Percentiles rank a stretch among this genome's conserved stretches.
Conservation (phyloP, 2,888 invertebrate genomes). For the Caenorhabditis panamensis region DNA sequence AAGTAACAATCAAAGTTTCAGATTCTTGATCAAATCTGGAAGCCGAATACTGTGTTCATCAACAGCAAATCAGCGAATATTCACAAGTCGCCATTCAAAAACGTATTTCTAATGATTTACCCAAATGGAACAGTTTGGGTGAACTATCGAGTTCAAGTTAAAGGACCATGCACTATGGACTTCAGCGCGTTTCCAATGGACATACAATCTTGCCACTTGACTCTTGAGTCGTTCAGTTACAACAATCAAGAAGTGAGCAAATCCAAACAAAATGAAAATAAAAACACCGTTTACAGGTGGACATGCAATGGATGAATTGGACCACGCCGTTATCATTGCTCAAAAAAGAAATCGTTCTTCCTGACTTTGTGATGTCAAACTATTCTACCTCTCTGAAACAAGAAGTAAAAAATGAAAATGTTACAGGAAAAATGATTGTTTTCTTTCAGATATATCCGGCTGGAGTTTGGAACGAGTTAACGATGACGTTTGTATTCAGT, state of each 20-base stretch:
- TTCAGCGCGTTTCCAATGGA: slow-evolving; percentile 80
- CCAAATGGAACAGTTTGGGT: slow-evolving; percentile 81
- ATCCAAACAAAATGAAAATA: background rate
- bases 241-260: slow-evolving; percentile 70
- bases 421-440: background rate
- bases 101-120: slow-evolving; percentile 81
- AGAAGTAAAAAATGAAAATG: slow-evolving; percentile 55
- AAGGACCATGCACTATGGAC: slow-evolving; percentile 77
- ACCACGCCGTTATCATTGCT: slow-evolving; percentile 74
- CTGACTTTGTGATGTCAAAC: slow-evolving; percentile 78
- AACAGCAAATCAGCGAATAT: slow-evolving; percentile 78
- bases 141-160: slow-evolving; percentile 77
- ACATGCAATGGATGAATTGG: slow-evolving; percentile 79
- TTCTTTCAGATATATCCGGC: slow-evolving; percentile 75
- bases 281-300: slow-evolving; percentile 64
- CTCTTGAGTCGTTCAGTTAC: slow-evolving; percentile 80
- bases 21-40: slow-evolving; percentile 79
- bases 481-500: slow-evolving; percentile 78
- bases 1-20: slow-evolving; percentile 35
- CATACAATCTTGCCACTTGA: slow-evolving; percentile 77
- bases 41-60: slow-evolving; percentile 80
- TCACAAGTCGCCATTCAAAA: slow-evolving; percentile 78
- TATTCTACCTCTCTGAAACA: slow-evolving; percentile 73
- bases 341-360: slow-evolving; percentile 79
- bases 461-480: slow-evolving; percentile 80